Base-by-base conservation (phyloP, 2,797 vertebrate genomes). In the Typhlichthys eigenmanni region DNA sequence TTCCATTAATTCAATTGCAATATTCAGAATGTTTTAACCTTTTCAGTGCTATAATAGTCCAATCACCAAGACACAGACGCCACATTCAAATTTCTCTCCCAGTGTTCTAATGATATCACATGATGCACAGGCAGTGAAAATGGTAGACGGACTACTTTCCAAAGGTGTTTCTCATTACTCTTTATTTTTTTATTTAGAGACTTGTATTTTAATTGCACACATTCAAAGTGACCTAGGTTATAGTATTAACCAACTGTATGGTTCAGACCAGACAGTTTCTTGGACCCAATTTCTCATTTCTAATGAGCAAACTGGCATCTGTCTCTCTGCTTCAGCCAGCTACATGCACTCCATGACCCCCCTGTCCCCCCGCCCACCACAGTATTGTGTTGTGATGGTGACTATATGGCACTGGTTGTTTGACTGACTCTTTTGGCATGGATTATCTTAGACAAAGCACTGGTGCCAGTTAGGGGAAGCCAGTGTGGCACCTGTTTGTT, bases 401-500 rank as follows among this genome's bases (percentile, higher is more conserved):
- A 78, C 80, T 81, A 65, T 75, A 56, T 74, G 80, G 79, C 43
- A 66, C 80, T 85, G 78, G 62, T 68, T 86, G 82, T 84, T 86
- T 84, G 85, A 82, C 85, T 84, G 72, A 80, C 77, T 74, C 79
- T 89, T 86, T 81, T 85, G 78, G 86, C 68, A 64, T 68, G 85
- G 90, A 92, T 92, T 93, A 92, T 69, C 55, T 4, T 19, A 61
- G 84, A 91, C 89, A 92, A 91, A 87, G 87, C 74, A 1, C 74
- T 87, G 90, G 88, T 92, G 90, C 90, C 87, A 90, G 86, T 66
- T 70, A 85, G 84, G 87, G 87, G 88, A 91, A 87, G 83, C 85
- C 71, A 76, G 69, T 82, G 75, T 79, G 84, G 78, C 71, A 84
- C 75, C 82, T 89, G 89, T 92, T 90, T 91, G 81, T 82, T 88